Base-by-base conservation (phyloP, 2,113 vertebrate species). In the Alouatta palliata region DNA sequence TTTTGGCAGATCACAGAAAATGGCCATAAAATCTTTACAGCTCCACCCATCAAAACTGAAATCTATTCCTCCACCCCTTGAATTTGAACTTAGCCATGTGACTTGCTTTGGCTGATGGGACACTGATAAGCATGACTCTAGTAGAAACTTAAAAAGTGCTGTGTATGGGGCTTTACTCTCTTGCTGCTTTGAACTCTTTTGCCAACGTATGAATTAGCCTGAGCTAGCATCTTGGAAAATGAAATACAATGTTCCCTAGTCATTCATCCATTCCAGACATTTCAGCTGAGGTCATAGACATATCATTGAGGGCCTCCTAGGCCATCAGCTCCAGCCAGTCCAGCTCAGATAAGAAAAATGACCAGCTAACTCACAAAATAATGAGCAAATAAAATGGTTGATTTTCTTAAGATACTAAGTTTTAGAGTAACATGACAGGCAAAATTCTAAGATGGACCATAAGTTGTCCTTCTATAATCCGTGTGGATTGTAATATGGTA, bases 21-120 rank as follows among this genome's bases (percentile, higher is more conserved):
- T 25, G 71, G 8, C 68, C 90, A 90, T 85, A 64, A 87, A 96
- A 73, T 92, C 19, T 89, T 85, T 92, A 56, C 21, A 79, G 45
- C n/a, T 20, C 37, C 52, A 79, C 79, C 19, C 7, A 47, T 70
- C 40, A 66, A 80, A 88, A 88, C 43, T 66, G 52, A 30, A 64
- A 37, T 52, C 25, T 61, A 64, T 79, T 89, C 88, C 37, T 85
- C 79, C 52, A 66, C 10, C 32, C 14, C 54, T 71, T 85, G 23
- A 66, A 89, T 92, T 89, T 85, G 13, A 3, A 56, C 19, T 66
- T 95, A 58, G 21, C 32, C 61, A 32, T 52, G 84, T 92, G n/a
- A 56, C 23, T 13, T 92, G 19, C 9, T 85, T 77, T 94, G 43
- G 27, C 61, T 27, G 82, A 30, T 16, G 30, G 9, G 20, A 76